A percentile compares a stretch with the other conserved stretches of the same genome.
These are phyloP conservation scores for Drosophila sucinea DNA, from an alignment of 1,140 invertebrate species.

Conservation along the genomic window DNA sequence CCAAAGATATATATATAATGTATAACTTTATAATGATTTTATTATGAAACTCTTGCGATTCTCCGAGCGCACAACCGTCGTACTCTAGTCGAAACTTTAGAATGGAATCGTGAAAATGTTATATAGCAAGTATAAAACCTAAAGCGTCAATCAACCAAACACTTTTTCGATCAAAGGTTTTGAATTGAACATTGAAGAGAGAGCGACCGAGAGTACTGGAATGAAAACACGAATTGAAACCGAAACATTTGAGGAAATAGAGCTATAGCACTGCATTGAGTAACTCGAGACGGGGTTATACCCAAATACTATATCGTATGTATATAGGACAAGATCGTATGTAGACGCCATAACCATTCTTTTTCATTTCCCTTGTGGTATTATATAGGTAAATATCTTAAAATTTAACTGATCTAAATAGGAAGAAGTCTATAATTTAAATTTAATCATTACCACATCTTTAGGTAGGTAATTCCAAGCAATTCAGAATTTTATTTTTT, in stretches of 20 bases:
- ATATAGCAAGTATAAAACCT: constrained; percentile 35
- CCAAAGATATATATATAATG: constrained; percentile 8
- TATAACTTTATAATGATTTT: constrained; percentile 15
- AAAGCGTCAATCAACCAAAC: constrained; percentile 38
- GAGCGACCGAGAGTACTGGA: background rate
- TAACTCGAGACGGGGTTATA: background rate
- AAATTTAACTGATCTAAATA: too few relatives aligned
- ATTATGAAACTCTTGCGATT: background rate
- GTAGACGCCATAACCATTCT: background rate
- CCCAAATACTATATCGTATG: background rate
- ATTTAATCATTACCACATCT: background rate
- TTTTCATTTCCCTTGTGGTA: background rate
- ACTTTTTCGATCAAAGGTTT: constrained; percentile 60
- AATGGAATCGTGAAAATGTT: constrained; percentile 56
- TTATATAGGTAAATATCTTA: too few relatives aligned
- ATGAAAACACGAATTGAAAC: background rate
- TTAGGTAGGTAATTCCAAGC: background rate
- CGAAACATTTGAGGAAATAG: background rate
- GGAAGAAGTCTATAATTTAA: background rate
- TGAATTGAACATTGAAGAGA: constrained; percentile 18
- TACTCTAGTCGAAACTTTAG: constrained; percentile 54
- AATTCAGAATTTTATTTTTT: background rate
- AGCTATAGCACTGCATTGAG: too few relatives aligned
- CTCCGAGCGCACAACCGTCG: constrained; percentile 60
- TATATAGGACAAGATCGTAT: background rate